Conservation (phyloP, 2,797 vertebrate species). For the Notoglanidium macrostoma region DNA sequence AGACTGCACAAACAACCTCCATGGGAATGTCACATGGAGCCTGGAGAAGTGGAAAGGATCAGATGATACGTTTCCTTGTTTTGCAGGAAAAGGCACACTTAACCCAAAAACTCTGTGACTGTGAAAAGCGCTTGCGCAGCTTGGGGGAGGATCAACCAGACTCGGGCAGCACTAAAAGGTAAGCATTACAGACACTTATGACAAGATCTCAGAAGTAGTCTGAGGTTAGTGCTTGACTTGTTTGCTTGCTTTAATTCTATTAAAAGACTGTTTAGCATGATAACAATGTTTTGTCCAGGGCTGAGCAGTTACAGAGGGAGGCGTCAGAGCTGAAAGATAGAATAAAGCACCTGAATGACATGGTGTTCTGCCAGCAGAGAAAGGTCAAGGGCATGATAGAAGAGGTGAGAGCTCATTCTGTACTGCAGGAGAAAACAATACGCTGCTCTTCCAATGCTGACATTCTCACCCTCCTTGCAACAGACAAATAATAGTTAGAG, state of each 20-base stretch:
- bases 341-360: conserved; percentile 95
- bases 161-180: conserved; percentile 66
- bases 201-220: background rate
- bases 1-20: conserved; percentile 2
- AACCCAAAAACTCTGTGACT: conserved; percentile 82
- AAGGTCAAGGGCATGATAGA: conserved; percentile 98
- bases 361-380: conserved; percentile 98
- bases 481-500: background rate
- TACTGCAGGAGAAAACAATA: background rate
- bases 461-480: background rate
- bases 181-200: background rate
- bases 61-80: background rate
- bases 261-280: background rate
- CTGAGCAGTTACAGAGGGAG: conserved; percentile 81
- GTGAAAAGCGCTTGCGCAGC: conserved; percentile 79
- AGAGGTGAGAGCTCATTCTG: conserved; percentile 79
- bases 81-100: conserved; percentile 88
- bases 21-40: background rate
- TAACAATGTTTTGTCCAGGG: conserved; percentile 68
- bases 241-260: background rate
- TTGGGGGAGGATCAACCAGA: conserved; percentile 71
- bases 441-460: background rate
- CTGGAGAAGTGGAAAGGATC: background rate
- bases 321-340: conserved; percentile 84
- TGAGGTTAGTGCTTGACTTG: background rate